Evolutionary conservation across 1,140 invertebrate genomes (phyloP).

Genomic region (Eriosoma lanigerum): DNA sequence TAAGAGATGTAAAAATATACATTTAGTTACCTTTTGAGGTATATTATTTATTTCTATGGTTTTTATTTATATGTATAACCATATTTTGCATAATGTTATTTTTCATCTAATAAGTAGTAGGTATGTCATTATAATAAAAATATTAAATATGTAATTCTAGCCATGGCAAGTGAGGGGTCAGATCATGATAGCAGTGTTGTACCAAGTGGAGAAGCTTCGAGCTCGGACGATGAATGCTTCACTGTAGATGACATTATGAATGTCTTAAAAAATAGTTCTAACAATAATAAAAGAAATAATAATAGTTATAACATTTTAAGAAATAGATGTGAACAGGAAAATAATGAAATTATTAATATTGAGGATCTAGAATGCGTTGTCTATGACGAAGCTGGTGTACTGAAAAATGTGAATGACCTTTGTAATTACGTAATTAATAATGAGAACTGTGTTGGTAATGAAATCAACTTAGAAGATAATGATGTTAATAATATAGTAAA

Average conservation of each 20-base stretch:
- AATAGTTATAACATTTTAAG: neutral
- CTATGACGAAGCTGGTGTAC: neutral
- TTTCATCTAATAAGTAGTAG: neutral
- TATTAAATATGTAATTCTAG: slow-evolving; percentile 20
- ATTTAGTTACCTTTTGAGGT: neutral
- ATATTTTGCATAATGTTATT: neutral
- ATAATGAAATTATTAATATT: neutral
- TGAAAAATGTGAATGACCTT: neutral
- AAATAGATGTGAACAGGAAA: neutral
- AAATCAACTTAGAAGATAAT: neutral
- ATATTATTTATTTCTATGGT: neutral
- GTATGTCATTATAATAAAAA: neutral
- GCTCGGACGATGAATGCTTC: neutral
- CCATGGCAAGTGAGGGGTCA: neutral
- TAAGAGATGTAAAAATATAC: neutral
- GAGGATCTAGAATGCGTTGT: neutral
- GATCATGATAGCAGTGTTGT: neutral
- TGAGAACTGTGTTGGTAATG: neutral
- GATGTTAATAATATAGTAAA: slow-evolving; percentile 1
- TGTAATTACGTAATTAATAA: slow-evolving; percentile 1
- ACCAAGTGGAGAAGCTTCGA: neutral
- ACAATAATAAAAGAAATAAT: neutral
- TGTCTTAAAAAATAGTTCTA: neutral
- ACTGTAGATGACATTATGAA: neutral
- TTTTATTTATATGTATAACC: neutral